Evolutionary conservation across 2,888 invertebrate genomes (phyloP).

Genomic region (Lasioglossum leucozonium): DNA sequence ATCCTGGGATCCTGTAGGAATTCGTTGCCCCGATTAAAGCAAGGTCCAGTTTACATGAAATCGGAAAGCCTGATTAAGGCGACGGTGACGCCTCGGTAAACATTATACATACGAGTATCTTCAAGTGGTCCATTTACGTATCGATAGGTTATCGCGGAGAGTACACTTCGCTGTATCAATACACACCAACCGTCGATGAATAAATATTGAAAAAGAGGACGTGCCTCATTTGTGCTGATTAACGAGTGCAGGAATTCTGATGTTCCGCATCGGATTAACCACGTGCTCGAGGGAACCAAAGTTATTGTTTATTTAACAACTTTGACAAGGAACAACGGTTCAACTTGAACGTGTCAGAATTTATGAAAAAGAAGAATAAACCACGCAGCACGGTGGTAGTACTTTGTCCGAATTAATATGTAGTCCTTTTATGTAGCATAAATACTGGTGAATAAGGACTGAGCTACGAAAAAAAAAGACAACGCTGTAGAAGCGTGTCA

Average conservation of each 20-base stretch:
- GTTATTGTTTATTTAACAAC: background rate
- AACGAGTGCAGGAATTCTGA: background rate
- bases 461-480: background rate
- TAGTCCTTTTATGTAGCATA: too few species aligned
- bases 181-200: background rate
- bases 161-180: slow-evolving; percentile 15
- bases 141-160: slow-evolving; percentile 18
- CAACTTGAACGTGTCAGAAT: too few species aligned
- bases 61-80: background rate
- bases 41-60: background rate
- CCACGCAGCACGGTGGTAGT: too few species aligned
- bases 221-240: background rate
- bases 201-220: slow-evolving; percentile 11
- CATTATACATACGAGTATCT: background rate
- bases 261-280: background rate
- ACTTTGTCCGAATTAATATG: too few species aligned
- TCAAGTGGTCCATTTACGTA: slow-evolving; percentile 7
- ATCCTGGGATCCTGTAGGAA: background rate
- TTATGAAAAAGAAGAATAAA: too few species aligned
- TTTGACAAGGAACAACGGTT: too few species aligned
- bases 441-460: too few species aligned
- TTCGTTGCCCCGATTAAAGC: background rate
- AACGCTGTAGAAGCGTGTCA: background rate
- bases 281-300: background rate
- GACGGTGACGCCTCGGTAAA: slow-evolving; percentile 1